Base-by-base conservation (phyloP, 2,888 invertebrate species). In the Nemotelus pantherinus region DNA sequence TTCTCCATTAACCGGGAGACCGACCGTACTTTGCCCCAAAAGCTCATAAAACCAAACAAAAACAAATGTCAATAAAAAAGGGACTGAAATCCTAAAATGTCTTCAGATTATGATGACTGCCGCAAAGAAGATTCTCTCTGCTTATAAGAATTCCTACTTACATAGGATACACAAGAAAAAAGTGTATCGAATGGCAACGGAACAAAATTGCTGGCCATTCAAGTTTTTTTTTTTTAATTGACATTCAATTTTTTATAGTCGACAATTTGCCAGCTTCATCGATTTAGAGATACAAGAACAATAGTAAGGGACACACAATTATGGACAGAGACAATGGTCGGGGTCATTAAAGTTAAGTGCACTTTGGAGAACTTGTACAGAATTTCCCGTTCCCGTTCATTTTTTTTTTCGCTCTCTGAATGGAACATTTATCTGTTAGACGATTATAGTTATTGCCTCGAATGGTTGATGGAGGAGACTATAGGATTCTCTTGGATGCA, bases 161-260 rank as follows among this genome's bases (percentile, higher is more conserved):
- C 25, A 25, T 25, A 25, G 25, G 25, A 25, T 10, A 53, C 53
- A 7, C 53, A 53, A 6, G 1, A 6, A 53, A 53, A 10, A 10
- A 6, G 43, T 63, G 43, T 3, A 63, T 63, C 63, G 60, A 48
- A n/a, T 53, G 10, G 10, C 41, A 39, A 74, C 45, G 63, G 50
- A 48, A 60, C 25, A 70, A 70, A 74, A 60, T 63, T 74, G 74
- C 47, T 74, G 48, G 74, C 63, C 74, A 74, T 74, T 63, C 39
- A 44, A 60, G 58, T 72, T 72, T 72, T 57, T 57, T 57, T 57
- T 25, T 57, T 72, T 74, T 74, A 74, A 74, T 74, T 63, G 74
- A 74, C 74, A 74, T 74, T 74, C 74, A 74, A 74, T 74, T 74
- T 74, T 74, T 74, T 74, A 74, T 74, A 50, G 74, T 43, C 41